phyloP scores from a whole-genome alignment of 2,888 invertebrate species.

The Eilema sororculum region DNA sequence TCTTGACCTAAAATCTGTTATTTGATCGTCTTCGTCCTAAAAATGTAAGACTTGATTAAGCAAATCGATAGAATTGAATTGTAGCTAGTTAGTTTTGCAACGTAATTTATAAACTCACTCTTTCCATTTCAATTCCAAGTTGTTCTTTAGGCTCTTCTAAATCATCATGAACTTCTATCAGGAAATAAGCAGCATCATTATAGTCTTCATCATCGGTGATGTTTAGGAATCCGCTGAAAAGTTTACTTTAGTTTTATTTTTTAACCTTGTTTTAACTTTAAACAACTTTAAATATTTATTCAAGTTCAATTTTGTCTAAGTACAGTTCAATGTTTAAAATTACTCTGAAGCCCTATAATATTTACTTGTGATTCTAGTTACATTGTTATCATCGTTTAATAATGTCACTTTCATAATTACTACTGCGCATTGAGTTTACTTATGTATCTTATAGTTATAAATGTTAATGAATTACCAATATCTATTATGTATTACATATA shows the following conservation, averaged over 20 bases:
- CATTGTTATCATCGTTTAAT: conserved; percentile 54
- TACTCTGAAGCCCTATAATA: conserved; percentile 37
- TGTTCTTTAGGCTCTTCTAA: conserved; percentile 92
- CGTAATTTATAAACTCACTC: conserved; percentile 66
- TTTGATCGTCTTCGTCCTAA: conserved; percentile 90
- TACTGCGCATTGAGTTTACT: conserved; percentile 27
- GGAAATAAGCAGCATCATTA: conserved; percentile 87
- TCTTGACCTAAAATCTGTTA: conserved; percentile 91
- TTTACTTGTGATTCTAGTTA: conserved; percentile 49
- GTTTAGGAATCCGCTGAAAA: conserved; percentile 67
- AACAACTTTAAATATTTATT: no score
- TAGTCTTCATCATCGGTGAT: conserved; percentile 77
- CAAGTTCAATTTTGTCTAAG: no score
- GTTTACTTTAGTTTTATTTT: no score
- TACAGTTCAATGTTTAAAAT: conserved; percentile 36
- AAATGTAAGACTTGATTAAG: conserved; percentile 1
- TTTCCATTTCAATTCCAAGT: conserved; percentile 91
- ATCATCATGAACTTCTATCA: conserved; percentile 91
- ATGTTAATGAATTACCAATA: neutral
- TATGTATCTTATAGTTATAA: neutral
- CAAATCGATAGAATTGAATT: neutral
- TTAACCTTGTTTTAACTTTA: no score
- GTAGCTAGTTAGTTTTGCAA: neutral
- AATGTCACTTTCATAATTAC: conserved; percentile 35
- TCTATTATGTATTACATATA: neutral